Base-by-base conservation (phyloP, 2,113 vertebrate species). In the Tautogolabrus adspersus region DNA sequence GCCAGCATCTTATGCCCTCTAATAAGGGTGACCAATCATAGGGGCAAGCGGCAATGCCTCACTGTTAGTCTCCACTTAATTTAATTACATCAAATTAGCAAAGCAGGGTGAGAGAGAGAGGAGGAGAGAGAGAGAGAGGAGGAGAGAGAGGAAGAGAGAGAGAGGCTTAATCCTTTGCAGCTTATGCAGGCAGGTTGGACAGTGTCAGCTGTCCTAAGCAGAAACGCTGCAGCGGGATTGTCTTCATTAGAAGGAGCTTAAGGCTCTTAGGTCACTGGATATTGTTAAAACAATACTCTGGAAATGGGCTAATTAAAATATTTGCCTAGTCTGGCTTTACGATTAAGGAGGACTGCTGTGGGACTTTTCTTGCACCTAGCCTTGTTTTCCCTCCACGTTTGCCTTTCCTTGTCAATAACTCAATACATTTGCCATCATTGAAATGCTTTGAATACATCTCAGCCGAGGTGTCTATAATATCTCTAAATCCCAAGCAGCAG, bases 51-150 rank as follows among this genome's bases (percentile, higher is more conserved):
- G 79, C 77, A 85, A 69, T 87, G 84, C 61, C 83, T 83, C 77
- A 84, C 87, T 90, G 91, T 86, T 82, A 84, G 87, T 87, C 82
- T 80, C 79, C 40, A 83, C 88, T 91, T 92, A 90, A 92, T 92
- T 91, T 87, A 92, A 94, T 93, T 92, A 91, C 77, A 83, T 90
- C 81, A 88, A 90, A 90, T 94, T 92, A 91, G 81, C 75, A 88
- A 77, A 72, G 81, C 81, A 75, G 71, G n/a, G n/a, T 3, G 51
- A 16, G 34, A 38, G 55, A 44, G 47, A 3, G 58, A 13, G 40
- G 19, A 52, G 26, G 63, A 30, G 47, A 0, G 37, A 13, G 58
- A 19, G 26, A 2, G 26, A 26, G 75, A 62, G 78, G 84, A n/a
- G n/a, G 49, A 15, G 30, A 38, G 54, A 44, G 54, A 3, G 58